Evolutionary conservation across 2,888 invertebrate genomes (phyloP).

Genomic region (Rhagium mordax): DNA sequence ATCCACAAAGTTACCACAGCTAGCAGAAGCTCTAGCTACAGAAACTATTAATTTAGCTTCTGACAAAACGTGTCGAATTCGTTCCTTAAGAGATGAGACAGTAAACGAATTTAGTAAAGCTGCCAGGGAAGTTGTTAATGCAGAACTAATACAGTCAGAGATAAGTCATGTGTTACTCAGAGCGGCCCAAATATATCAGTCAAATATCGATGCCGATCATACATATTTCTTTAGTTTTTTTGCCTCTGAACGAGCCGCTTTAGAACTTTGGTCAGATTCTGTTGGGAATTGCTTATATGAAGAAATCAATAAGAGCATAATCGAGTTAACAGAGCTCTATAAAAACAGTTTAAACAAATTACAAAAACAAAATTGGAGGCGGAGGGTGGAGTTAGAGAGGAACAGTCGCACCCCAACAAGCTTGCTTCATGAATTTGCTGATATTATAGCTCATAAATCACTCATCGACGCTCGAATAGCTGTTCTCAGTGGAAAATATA

Average conservation of each 20-base stretch:
- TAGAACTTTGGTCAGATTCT: constrained; percentile 84
- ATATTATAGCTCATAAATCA: constrained; percentile 82
- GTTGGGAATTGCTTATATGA: constrained; percentile 81
- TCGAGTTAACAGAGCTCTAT: constrained; percentile 79
- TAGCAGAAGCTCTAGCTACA: constrained; percentile 80
- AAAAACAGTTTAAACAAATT: constrained; percentile 77
- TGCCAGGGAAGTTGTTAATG: constrained; percentile 83
- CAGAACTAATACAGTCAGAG: constrained; percentile 84
- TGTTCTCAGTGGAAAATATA: constrained; percentile 74
- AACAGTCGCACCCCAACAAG: constrained; percentile 70
- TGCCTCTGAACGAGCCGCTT: constrained; percentile 79
- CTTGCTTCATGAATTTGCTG: constrained; percentile 78
- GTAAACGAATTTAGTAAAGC: constrained; percentile 84
- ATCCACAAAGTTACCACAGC: constrained; percentile 78
- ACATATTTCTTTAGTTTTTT: constrained; percentile 76
- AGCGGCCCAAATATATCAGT: constrained; percentile 80
- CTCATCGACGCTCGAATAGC: constrained; percentile 84
- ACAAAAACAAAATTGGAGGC: constrained; percentile 71
- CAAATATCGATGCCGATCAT: constrained; percentile 71
- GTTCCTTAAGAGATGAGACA: constrained; percentile 76
- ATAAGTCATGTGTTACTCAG: constrained; percentile 82
- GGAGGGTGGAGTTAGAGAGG: constrained; percentile 70
- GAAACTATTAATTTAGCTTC: constrained; percentile 78
- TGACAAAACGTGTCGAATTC: constrained; percentile 69
- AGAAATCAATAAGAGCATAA: constrained; percentile 81